Evolutionary conservation across 2,113 vertebrate species (phyloP), one percentile per base, ranked within the genome.

Genomic region (Myotis lucifugus): DNA sequence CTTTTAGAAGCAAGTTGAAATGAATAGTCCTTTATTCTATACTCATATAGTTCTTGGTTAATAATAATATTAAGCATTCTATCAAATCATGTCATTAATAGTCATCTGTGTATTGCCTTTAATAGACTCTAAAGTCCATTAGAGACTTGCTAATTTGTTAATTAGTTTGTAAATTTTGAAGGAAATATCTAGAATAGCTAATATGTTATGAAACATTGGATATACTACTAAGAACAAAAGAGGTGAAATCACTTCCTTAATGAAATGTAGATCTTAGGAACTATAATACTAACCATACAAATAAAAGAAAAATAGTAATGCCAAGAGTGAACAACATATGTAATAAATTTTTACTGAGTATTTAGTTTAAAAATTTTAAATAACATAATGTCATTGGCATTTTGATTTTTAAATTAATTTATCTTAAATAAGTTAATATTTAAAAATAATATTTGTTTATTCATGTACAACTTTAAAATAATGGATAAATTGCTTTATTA

Each of bases 1-100:
- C 15, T 81, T 91, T 85, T 86, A 90, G 29, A 86, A 86, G 66
- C 46, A 91, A 86, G 17, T 37, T 91, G 56, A 86, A 54, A 95
- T 73, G 46, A 66, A 56, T 87, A 91, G 61, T 18, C 6, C 12
- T 4, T 70, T 85, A 17, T n/a, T 78, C 19, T 61, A 14, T 73
- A 42, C 50, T 91, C 54, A 23, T 19, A n/a, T 61, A 78, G 27
- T 29, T 25, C 34, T 73, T 73, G 54, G 74, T 86, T 91, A 73
- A 29, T 66, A 89, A 76, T 84, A 61, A 72, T 70, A 85, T 46
- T 77, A 86, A 86, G 4, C 54, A 86, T 37, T 8, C 46, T 54
- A 54, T 46, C 21, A 72, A 52, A 52, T 64, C 23, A 73, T 54
- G 29, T 7, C 27, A 37, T 73, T 81, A 79, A 78, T 73, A 66